Evolutionary conservation across 2,888 invertebrate species (phyloP).

Genomic region (Gari tellinella): DNA sequence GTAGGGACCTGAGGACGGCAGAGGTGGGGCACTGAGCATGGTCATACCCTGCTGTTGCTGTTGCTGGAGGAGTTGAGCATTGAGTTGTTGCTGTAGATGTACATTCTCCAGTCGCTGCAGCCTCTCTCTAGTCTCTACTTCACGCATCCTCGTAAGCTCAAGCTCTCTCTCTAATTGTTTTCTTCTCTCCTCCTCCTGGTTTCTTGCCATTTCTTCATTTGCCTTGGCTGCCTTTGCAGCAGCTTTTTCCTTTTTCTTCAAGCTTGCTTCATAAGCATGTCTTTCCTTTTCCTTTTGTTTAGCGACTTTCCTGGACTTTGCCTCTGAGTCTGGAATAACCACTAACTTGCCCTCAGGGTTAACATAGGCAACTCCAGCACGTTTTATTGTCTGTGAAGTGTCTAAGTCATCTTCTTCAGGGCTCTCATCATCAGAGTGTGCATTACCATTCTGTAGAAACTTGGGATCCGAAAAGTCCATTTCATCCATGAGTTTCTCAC

Average conservation of each 20-base stretch:
- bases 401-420: constrained; percentile 44
- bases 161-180: constrained; percentile 71
- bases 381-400: constrained; percentile 54
- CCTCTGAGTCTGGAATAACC: constrained; percentile 59
- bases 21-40: constrained; percentile 54
- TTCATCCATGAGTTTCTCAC: constrained; percentile 19
- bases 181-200: constrained; percentile 68
- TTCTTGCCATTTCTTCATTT: constrained; percentile 64
- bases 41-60: constrained; percentile 60
- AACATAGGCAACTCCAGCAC: constrained; percentile 74
- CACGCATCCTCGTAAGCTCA: constrained; percentile 66
- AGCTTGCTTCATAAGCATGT: constrained; percentile 64
- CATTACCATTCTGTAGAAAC: constrained; percentile 37
- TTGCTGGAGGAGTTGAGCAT: constrained; percentile 64
- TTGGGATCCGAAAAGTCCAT: constrained; percentile 29
- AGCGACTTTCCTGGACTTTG: constrained; percentile 32
- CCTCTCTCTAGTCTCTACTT: constrained; percentile 69
- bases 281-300: constrained; percentile 70
- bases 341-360: constrained; percentile 70
- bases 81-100: constrained; percentile 68
- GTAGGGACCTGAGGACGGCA: constrained; percentile 59
- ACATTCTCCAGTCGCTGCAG: constrained; percentile 69
- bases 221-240: constrained; percentile 51
- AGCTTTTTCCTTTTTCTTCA: constrained; percentile 48
- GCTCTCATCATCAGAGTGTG: constrained; percentile 51